Percentiles rank a stretch among this genome's conserved stretches.
Conservation (phyloP, 2,113 vertebrate species). For the Thunnus thynnus region DNA sequence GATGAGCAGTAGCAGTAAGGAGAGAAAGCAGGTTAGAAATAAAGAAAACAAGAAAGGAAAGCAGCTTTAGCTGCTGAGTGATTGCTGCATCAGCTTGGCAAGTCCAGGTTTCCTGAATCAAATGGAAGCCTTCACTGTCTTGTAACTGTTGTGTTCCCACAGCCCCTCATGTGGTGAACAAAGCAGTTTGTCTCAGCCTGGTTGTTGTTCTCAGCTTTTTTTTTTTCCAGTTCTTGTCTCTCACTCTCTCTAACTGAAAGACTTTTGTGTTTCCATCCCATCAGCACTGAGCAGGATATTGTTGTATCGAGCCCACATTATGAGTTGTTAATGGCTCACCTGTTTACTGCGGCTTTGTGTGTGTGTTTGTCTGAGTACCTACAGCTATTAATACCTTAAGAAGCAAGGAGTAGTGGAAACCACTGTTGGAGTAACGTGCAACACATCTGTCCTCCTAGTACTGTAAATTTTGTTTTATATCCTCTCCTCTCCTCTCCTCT, state of each 20-base stretch:
- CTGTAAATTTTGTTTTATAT: background rate
- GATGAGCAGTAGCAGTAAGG: too few species aligned
- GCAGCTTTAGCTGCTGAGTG: slow-evolving; percentile 1
- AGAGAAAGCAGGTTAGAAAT: background rate
- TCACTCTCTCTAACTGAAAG: slow-evolving; percentile 13
- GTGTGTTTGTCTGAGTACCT: slow-evolving; percentile 1
- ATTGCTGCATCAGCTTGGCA: slow-evolving; percentile 8
- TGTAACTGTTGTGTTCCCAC: background rate
- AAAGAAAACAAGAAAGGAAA: slow-evolving; percentile 1
- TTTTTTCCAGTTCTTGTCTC: background rate
- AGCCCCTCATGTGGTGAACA: background rate
- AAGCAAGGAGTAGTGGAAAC: slow-evolving; percentile 5
- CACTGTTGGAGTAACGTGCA: slow-evolving; percentile 9
- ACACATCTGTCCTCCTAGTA: slow-evolving; percentile 18
- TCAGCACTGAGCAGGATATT: slow-evolving; percentile 25
- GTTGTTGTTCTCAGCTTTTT: slow-evolving; percentile 3
- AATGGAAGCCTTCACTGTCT: slow-evolving; percentile 25
- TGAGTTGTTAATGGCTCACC: slow-evolving; percentile 42
- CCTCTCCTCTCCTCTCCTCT: background rate
- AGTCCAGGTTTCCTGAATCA: slow-evolving; percentile 4
- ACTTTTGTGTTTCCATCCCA: slow-evolving; percentile 34
- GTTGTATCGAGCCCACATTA: slow-evolving; percentile 18
- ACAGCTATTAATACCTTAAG: slow-evolving; percentile 28
- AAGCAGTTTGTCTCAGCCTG: slow-evolving; percentile 1
- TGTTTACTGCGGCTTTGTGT: slow-evolving; percentile 18